Conservation (phyloP, 2,888 invertebrate species). For the Macrosiphum euphorbiae region DNA sequence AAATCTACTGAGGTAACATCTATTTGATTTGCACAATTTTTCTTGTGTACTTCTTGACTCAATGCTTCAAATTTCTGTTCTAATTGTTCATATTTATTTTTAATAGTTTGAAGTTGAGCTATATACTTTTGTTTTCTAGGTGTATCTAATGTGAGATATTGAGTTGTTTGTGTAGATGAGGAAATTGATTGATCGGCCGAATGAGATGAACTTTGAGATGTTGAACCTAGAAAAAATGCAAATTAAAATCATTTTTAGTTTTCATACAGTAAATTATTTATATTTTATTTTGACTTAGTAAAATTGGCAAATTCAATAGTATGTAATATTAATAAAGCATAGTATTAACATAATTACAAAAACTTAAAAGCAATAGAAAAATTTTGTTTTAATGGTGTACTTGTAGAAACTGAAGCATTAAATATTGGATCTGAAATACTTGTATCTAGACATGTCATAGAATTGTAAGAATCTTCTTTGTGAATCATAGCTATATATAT, state of each 20-base stretch:
- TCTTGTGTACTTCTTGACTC: neutral
- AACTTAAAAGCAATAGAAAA: neutral
- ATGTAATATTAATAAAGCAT: neutral
- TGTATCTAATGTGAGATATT: neutral
- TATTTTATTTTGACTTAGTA: neutral
- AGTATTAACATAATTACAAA: neutral
- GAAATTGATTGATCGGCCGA: neutral
- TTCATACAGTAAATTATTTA: neutral
- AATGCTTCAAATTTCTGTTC: neutral
- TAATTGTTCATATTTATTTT: neutral
- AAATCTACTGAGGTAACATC: neutral
- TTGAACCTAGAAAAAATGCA: neutral
- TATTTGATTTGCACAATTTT: neutral
- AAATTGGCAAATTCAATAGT: neutral
- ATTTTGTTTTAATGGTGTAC: neutral
- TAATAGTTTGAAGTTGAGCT: too few species aligned
- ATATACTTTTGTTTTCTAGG: neutral
- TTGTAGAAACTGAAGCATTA: neutral
- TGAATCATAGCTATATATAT: neutral
- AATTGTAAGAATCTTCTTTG: too few species aligned
- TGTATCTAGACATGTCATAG: neutral
- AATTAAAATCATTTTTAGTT: neutral
- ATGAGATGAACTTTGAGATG: neutral
- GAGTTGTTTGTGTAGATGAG: constrained; percentile 1
- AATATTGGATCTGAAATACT: neutral